phyloP scores from a whole-genome alignment of 2,113 vertebrate species.

The Brachionichthys hirsutus region DNA sequence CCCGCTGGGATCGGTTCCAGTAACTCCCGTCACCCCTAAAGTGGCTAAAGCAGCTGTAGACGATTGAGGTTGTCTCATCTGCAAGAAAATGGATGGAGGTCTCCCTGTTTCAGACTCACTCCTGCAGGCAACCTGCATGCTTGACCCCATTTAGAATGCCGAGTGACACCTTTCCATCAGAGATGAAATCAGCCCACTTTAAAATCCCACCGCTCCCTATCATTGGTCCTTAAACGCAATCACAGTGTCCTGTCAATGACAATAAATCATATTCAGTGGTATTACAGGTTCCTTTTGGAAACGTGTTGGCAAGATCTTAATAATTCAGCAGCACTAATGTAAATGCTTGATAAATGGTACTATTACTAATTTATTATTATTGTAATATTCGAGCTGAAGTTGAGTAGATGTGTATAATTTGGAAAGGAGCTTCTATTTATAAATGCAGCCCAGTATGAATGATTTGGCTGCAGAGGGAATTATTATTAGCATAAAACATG shows the following conservation, averaged over 20 bases:
- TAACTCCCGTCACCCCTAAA: no score
- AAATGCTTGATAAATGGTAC: constrained; percentile 77
- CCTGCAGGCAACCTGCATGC: no score
- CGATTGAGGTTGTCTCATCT: no score
- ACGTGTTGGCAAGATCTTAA: constrained; percentile 70
- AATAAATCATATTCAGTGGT: constrained; percentile 60
- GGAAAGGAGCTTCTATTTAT: constrained; percentile 62
- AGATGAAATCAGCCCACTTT: constrained; percentile 30
- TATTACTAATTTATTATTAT: constrained; percentile 76
- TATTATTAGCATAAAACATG: constrained; percentile 51
- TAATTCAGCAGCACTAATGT: constrained; percentile 73
- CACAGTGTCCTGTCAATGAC: constrained; percentile 7
- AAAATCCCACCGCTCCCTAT: constrained; percentile 24
- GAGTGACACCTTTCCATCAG: not conserved
- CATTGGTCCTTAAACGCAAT: constrained; percentile 13
- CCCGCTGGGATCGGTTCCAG: no score
- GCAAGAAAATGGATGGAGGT: no score
- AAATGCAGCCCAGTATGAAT: constrained; percentile 24
- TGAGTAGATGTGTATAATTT: constrained; percentile 67
- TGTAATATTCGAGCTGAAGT: constrained; percentile 74
- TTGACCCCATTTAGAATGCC: constrained; percentile 7
- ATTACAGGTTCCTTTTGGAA: constrained; percentile 67
- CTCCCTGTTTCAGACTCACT: no score
- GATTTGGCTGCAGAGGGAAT: constrained; percentile 32
- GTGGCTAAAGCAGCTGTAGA: no score